Base-by-base conservation (phyloP, 2,113 vertebrate genomes). In the Pogonocichla stellata region DNA sequence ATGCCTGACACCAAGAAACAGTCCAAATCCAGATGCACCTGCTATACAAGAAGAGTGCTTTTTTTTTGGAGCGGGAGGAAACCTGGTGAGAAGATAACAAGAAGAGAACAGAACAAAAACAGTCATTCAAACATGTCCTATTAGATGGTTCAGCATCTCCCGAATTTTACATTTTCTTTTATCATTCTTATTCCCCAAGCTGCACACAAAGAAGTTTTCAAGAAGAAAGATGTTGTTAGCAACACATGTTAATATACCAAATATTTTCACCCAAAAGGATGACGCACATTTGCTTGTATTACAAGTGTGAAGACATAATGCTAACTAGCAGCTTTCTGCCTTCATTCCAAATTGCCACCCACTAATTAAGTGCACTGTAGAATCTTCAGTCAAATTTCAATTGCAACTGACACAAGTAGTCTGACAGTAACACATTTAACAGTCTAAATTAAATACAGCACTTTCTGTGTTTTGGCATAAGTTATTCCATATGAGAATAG, bases 351-450 rank as follows among this genome's bases (percentile, higher is more conserved):
- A 82, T 50, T 96, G 78, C 60, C 73, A 91, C 53, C 80, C 72
- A 45, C 84, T 92, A 91, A 96, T 95, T 94, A 95, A 85, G 34
- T 70, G 70, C 92, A 90, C 79, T 62, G 51, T 56, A 77, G 69
- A 94, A 92, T 81, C 73, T 56, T 96, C 73, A 88, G 48, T 81
- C 61, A 91, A 67, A 94, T 86, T 92, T 90, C 81, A 89, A 33
- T 45, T 16, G 45, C 88, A 70, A 66, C 79, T 90, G 86, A 73
- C 50, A 95, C 36, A 84, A 83, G 75, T 42, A 81, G 69, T 54
- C 80, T 90, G 90, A 92, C 80, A 94, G 88, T 64, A 69, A 93
- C 72, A 81, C 12, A 38, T 56, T 84, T 33, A 90, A 51, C 29
- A 90, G 56, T 24, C 75, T 83, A 83, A 90, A 95, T 36, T 58